Conservation (phyloP, 1,140 invertebrate genomes). For the Macrosteles quadrilineatus region DNA sequence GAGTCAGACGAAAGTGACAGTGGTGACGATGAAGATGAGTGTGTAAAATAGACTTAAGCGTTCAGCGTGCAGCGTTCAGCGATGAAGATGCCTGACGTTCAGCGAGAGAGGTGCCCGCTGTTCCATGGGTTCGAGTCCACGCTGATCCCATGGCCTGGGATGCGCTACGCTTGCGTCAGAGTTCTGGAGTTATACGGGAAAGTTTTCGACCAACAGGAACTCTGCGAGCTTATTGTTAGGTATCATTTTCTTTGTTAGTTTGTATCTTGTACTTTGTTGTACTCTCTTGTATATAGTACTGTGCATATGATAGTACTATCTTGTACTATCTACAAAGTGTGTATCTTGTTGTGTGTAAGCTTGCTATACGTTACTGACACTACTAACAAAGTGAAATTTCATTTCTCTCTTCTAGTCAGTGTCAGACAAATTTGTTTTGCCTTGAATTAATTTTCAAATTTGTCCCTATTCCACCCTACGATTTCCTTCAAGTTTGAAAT, state of each 20-base stretch:
- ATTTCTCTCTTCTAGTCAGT: no score
- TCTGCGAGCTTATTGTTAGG: slow-evolving; percentile 77
- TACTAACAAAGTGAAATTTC: no score
- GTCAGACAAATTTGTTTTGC: no score
- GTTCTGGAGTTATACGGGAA: slow-evolving; percentile 80
- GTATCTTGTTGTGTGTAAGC: background rate
- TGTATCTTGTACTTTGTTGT: slow-evolving; percentile 16
- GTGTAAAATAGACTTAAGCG: background rate
- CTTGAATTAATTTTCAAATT: no score
- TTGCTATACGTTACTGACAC: no score
- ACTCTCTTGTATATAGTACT: slow-evolving; percentile 34
- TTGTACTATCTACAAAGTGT: no score
- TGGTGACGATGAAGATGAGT: slow-evolving; percentile 2
- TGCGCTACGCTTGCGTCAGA: slow-evolving; percentile 75
- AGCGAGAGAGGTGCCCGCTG: slow-evolving; percentile 42
- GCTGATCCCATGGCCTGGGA: slow-evolving; percentile 70
- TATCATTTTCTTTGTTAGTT: slow-evolving; percentile 51
- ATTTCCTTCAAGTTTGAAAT: no score
- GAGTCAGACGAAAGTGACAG: slow-evolving; percentile 3
- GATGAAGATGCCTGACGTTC: slow-evolving; percentile 32
- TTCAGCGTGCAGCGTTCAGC: background rate
- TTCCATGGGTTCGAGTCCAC: slow-evolving; percentile 48
- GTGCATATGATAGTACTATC: no score
- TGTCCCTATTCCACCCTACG: no score
- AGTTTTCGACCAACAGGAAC: slow-evolving; percentile 76